These are phyloP conservation scores for Graptemys geographica DNA, from an alignment of 2,797 vertebrate genomes.

Conservation along the genomic window DNA sequence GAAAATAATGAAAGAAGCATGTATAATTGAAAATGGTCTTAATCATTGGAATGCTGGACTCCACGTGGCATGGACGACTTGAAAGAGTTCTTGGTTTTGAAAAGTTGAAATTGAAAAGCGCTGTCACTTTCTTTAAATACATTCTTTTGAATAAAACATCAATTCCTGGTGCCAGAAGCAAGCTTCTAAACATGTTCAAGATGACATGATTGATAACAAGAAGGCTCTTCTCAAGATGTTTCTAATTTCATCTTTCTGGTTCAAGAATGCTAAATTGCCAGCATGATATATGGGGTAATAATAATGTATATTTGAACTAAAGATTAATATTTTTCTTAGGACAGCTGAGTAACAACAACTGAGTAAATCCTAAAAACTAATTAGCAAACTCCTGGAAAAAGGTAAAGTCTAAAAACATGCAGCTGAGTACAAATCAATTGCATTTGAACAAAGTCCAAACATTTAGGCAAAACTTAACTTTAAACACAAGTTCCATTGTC, in stretches of 20 bases:
- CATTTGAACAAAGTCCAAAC: not conserved
- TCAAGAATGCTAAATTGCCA: slow-evolving; percentile 72
- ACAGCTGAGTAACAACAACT: slow-evolving; percentile 51
- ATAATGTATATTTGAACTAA: slow-evolving; percentile 49
- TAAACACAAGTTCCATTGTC: not conserved
- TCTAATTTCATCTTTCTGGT: slow-evolving; percentile 77
- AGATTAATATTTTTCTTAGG: slow-evolving; percentile 70
- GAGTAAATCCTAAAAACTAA: slow-evolving; percentile 55
- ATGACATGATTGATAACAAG: slow-evolving; percentile 82
- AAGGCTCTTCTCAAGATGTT: slow-evolving; percentile 81
- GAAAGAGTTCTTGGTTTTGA: slow-evolving; percentile 77
- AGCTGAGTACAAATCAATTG: not conserved
- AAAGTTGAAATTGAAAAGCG: slow-evolving; percentile 76
- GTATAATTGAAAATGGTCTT: slow-evolving; percentile 73
- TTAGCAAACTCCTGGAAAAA: slow-evolving; percentile 48
- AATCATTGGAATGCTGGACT: slow-evolving; percentile 64
- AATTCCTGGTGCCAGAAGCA: slow-evolving; percentile 78
- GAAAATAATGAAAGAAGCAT: slow-evolving; percentile 71
- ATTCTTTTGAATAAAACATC: slow-evolving; percentile 84
- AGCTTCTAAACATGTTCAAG: slow-evolving; percentile 80
- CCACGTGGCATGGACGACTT: slow-evolving; percentile 57
- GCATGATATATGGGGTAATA: slow-evolving; percentile 71
- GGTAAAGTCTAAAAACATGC: slow-evolving; percentile 47
- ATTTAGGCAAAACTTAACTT: not conserved
- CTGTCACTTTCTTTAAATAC: slow-evolving; percentile 83